These are phyloP conservation scores for Monochamus saltuarius DNA, from an alignment of 1,140 invertebrate species.

Conservation along the genomic window DNA sequence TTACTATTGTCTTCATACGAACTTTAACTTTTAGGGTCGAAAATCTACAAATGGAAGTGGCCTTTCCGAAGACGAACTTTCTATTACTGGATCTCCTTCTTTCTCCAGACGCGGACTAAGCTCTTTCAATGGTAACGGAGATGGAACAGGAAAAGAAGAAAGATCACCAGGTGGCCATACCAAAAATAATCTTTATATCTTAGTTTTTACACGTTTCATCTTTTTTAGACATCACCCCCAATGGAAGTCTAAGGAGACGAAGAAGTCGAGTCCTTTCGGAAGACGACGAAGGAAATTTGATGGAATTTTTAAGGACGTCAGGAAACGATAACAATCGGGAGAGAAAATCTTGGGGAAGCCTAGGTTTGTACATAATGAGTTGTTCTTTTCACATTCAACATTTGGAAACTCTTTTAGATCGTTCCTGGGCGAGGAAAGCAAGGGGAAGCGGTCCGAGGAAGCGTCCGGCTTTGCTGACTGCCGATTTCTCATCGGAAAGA, in stretches of 20 bases:
- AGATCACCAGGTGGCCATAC: slow-evolving; percentile 68
- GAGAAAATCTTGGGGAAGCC: slow-evolving; percentile 83
- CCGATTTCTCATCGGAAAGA: slow-evolving; percentile 68
- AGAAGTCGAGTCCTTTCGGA: slow-evolving; percentile 79
- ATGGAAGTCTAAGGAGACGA: slow-evolving; percentile 78
- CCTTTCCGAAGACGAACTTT: slow-evolving; percentile 63
- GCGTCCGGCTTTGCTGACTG: slow-evolving; percentile 67
- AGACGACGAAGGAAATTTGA: slow-evolving; percentile 80
- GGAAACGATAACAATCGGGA: slow-evolving; percentile 71
- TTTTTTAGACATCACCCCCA: slow-evolving; percentile 78
- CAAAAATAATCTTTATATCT: not conserved
- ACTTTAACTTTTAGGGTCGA: slow-evolving; percentile 14
- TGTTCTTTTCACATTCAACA: not conserved
- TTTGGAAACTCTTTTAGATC: slow-evolving; percentile 59
- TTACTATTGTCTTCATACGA: not conserved
- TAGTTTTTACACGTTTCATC: not conserved
- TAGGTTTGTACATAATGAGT: slow-evolving; percentile 46
- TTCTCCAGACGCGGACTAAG: slow-evolving; percentile 66
- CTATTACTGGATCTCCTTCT: slow-evolving; percentile 66
- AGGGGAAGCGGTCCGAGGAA: slow-evolving; percentile 68
- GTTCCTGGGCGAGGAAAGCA: slow-evolving; percentile 82
- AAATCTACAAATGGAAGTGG: slow-evolving; percentile 41
- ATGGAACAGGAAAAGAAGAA: slow-evolving; percentile 60
- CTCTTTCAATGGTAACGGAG: slow-evolving; percentile 57
- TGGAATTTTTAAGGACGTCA: slow-evolving; percentile 80